Evolutionary conservation across 2,888 invertebrate genomes (phyloP), one percentile per base, ranked within the genome.

Genomic region (Ophion ventricosus): DNA sequence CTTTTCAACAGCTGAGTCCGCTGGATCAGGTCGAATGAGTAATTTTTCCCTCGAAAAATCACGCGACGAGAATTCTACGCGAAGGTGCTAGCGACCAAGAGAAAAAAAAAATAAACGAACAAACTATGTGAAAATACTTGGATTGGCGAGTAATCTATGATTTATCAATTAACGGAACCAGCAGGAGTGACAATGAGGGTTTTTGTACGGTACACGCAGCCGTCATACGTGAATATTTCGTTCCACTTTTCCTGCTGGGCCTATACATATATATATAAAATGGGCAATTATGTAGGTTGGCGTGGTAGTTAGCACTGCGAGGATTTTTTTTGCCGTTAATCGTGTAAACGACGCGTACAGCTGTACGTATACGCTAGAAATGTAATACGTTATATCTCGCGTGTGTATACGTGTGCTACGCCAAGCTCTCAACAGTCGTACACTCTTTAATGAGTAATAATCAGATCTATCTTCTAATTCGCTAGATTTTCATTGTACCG

Each of bases 231-330:
- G 80, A 74, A 57, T 61, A 74, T 73, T 82, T 69, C 75, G 85
- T 86, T 85, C 87, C 69, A 87, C 86, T 85, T 87, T 84, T 80
- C 74, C 75, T 59, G 66, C 17, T 17, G 49, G 73, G 70, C 63
- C 66, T 57, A 59, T 61, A 57, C 66, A 63, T 49, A 25, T n/a
- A 17, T 17, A 49, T 54, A 57, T 29, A 26, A 35, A 29, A 25
- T 54, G 64, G 49, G 70, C 82, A 82, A 86, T 87, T 86, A 87
- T 85, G 86, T 87, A 86, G 87, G 87, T 85, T 85, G 85, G 63
- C 70, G 57, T 74, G n/a, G 72, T 76, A 20, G 82, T 54, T 63
- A 72, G 57, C 77, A 82, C 82, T 66, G 80, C 75, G 49, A 77
- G 85, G 84, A 85, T 86, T 85, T 86, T 87, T 82, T 64, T 66